These are phyloP conservation scores for Pimephales promelas DNA, from an alignment of 2,113 vertebrate species.

Conservation along the genomic window DNA sequence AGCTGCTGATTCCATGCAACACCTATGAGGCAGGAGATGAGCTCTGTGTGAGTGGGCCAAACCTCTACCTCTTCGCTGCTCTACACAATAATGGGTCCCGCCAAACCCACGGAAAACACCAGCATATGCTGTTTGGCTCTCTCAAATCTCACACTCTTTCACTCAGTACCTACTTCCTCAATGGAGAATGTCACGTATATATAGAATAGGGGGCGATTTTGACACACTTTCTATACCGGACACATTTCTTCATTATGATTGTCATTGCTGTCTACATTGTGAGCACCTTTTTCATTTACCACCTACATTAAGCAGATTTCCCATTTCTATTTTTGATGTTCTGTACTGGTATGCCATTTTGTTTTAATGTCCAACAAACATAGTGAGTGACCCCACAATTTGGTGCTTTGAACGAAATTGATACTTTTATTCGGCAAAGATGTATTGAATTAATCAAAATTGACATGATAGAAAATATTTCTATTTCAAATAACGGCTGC, in stretches of 20 bases:
- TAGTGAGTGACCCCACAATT: not conserved
- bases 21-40: not conserved
- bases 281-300: not conserved
- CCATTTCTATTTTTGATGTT: not conserved
- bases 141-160: not conserved
- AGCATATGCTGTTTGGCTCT: not conserved
- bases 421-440: not conserved
- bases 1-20: conserved; percentile 12
- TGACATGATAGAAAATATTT: not conserved
- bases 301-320: not conserved
- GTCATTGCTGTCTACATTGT: not conserved
- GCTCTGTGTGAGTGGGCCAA: not conserved
- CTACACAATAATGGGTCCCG: not conserved
- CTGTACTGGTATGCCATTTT: not conserved
- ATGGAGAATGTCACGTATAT: not conserved
- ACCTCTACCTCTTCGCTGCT: not conserved
- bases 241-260: not conserved
- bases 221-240: not conserved
- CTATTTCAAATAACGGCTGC: not conserved
- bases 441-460: not conserved
- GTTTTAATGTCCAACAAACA: not conserved
- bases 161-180: not conserved
- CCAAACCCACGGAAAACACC: not conserved
- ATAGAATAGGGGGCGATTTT: not conserved
- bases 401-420: not conserved